Percentiles rank a stretch among this genome's conserved stretches.
Conservation (phyloP, 2,797 vertebrate species). For the Pygocentrus nattereri region DNA sequence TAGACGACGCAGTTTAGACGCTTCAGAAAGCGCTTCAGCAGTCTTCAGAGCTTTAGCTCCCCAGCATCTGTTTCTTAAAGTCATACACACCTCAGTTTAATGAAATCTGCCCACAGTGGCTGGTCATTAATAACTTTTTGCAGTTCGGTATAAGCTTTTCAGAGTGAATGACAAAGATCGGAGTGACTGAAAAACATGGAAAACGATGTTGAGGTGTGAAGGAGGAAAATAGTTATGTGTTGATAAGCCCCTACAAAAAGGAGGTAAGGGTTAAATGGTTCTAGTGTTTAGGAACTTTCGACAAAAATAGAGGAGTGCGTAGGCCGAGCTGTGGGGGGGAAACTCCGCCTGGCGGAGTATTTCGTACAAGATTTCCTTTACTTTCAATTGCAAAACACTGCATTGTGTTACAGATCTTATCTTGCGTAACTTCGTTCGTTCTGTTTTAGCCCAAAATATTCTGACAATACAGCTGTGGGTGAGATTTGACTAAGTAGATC, state of each 20-base stretch:
- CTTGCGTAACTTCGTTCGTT: too few relatives aligned
- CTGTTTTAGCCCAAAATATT: too few relatives aligned
- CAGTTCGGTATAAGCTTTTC: conserved; percentile 1
- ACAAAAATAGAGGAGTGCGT: neutral
- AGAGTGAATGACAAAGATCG: neutral
- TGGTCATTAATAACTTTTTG: neutral
- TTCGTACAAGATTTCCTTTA: neutral
- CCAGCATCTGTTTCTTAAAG: neutral
- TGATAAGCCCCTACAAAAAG: neutral
- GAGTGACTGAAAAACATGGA: conserved; percentile 15
- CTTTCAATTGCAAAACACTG: too few relatives aligned
- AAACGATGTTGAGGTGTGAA: too few relatives aligned
- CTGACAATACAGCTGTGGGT: too few relatives aligned
- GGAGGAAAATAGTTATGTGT: conserved; percentile 15
- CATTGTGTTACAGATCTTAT: too few relatives aligned
- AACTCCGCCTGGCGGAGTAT: neutral
- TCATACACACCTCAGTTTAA: conserved; percentile 7
- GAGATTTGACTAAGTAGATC: too few relatives aligned
- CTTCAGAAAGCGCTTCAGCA: neutral
- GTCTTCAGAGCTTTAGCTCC: neutral
- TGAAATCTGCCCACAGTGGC: too few relatives aligned
- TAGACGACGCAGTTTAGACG: neutral
- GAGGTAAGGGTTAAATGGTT: neutral
- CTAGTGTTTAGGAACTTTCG: neutral
- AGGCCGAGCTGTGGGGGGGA: neutral